These are phyloP conservation scores for Cactoblastis cactorum DNA, from an alignment of 2,888 invertebrate genomes.

Conservation along the genomic window DNA sequence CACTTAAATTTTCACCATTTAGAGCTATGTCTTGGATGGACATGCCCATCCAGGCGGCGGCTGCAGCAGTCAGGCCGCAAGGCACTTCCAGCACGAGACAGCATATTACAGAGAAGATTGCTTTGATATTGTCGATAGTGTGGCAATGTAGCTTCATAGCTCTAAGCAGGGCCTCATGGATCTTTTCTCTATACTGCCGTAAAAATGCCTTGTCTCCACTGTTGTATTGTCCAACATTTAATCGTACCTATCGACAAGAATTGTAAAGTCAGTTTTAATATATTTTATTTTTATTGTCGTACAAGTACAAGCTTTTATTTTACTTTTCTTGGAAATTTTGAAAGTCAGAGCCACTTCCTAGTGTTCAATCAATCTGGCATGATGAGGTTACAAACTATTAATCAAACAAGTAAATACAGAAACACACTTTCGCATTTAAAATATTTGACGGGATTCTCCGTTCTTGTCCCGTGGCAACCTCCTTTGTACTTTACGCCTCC, in stretches of 20 bases:
- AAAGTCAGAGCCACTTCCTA: too few species aligned
- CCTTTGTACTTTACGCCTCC: too few species aligned
- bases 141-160: slow-evolving; percentile 66
- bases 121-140: slow-evolving; percentile 71
- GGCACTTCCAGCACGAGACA: slow-evolving; percentile 79
- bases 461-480: too few species aligned
- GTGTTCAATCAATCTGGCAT: too few species aligned
- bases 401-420: too few species aligned
- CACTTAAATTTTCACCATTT: slow-evolving; percentile 45
- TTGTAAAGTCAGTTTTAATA: too few species aligned
- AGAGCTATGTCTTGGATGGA: slow-evolving; percentile 79
- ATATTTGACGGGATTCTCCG: too few species aligned
- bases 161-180: slow-evolving; percentile 56
- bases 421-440: too few species aligned
- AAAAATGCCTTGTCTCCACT: slow-evolving; percentile 73
- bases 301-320: too few species aligned
- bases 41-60: slow-evolving; percentile 79
- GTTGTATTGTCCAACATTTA: slow-evolving; percentile 55
- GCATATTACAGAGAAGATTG: slow-evolving; percentile 75
- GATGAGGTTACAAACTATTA: too few species aligned
- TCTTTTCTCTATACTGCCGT: slow-evolving; percentile 61
- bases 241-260: slow-evolving; percentile 40
- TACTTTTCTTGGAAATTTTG: too few species aligned
- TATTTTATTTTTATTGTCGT: too few species aligned
- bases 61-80: slow-evolving; percentile 80